phyloP scores from a whole-genome alignment of 1,140 invertebrate species.

The Matsumurasca onukii region DNA sequence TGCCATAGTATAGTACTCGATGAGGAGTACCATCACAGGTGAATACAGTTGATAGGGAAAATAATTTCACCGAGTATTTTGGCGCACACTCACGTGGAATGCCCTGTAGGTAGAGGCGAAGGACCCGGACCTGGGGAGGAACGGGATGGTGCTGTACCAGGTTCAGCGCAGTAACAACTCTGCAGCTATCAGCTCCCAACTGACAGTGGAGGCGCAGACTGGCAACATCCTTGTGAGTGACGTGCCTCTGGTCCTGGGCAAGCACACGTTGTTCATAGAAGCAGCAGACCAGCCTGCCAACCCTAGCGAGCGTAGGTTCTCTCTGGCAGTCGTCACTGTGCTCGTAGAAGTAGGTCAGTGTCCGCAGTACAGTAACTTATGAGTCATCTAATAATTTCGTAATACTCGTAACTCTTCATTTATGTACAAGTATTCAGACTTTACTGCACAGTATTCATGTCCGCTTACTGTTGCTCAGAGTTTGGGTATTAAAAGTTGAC shows the following conservation, averaged over 20 bases:
- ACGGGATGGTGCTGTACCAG: conserved; percentile 76
- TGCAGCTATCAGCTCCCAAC: conserved; percentile 57
- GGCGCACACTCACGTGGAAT: too few species aligned
- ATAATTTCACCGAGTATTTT: too few species aligned
- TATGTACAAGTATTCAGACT: too few species aligned
- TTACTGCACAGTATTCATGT: too few species aligned
- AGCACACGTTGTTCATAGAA: conserved; percentile 78
- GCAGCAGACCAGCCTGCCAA: conserved; percentile 78
- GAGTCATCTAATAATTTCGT: too few species aligned
- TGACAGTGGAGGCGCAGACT: conserved; percentile 67
- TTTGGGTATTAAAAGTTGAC: too few species aligned
- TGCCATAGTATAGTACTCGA: too few species aligned
- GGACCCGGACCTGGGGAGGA: conserved; percentile 78
- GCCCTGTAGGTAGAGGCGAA: conserved; percentile 65
- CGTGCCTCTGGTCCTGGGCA: conserved; percentile 61
- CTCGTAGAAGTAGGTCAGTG: conserved; percentile 54
- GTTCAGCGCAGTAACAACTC: conserved; percentile 70
- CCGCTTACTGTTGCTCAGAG: too few species aligned
- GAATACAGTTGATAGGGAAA: too few species aligned
- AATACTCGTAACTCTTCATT: too few species aligned
- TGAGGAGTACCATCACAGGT: too few species aligned
- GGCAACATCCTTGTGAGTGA: conserved; percentile 71
- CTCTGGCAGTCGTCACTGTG: conserved; percentile 78
- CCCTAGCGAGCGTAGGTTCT: conserved; percentile 76
- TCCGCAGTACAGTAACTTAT: neutral